Base-by-base conservation (phyloP, 2,888 invertebrate species). In the Orthosia gothica region DNA sequence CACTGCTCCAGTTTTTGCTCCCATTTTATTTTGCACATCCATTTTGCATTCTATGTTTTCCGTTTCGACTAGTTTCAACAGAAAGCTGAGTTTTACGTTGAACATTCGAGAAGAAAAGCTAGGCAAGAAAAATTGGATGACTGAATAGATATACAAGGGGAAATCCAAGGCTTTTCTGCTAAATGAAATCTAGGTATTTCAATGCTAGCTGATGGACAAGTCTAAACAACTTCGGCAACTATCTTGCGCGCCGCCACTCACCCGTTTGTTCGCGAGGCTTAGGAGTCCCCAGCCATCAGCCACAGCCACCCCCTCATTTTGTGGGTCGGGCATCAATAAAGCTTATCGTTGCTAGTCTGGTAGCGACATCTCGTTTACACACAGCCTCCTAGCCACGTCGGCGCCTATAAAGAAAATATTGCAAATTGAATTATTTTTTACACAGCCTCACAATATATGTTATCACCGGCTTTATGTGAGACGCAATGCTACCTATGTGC, bases 311-410 rank as follows among this genome's bases (percentile, higher is more conserved):
- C 79, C 54, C 81, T 81, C 80, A 84, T 83, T 88, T 88, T 79
- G 81, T 86, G 83, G 89, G 87, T 78, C 84, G 85, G 81, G 81
- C 87, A 87, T 89, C 89, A 88, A 89, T 91, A 89, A 89, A 87
- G 84, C 87, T 90, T 89, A 88, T 88, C 88, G 68, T 76, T 54
- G 62, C 64, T 81, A 82, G 84, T 84, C 85, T 89, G 87, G 72
- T 78, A 74, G 77, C 76, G 85, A 89, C 87, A 83, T 84, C 75
- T 85, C 80, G 79, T 77, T 82, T 86, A 87, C 79, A 83, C 82
- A 85, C 79, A 59, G 61, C 71, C 57, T 72, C 59, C 76, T 58
- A 76, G 69, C 57, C 79, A 71, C 54, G 79, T 77, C 72, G 77
- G 75, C 80, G 79, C 78, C 81, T 78, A 82, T 86, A 88, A 80